Percentiles rank a stretch among this genome's conserved stretches.
These are phyloP conservation scores for Lepisosteus oculatus DNA, from an alignment of 2,113 vertebrate species.

Conservation along the genomic window DNA sequence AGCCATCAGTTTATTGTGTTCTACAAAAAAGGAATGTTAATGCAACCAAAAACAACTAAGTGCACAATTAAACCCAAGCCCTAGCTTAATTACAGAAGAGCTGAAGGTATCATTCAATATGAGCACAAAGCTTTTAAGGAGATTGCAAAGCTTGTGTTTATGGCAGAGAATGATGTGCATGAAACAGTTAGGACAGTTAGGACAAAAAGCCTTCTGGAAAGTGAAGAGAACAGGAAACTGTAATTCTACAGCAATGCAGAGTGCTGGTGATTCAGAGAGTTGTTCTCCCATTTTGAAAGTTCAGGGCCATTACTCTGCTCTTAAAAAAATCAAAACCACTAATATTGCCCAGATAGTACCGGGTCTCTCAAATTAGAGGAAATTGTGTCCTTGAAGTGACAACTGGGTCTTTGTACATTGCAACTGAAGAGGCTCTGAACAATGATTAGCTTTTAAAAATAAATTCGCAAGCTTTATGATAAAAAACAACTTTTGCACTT, in stretches of 20 bases:
- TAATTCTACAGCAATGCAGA: not conserved
- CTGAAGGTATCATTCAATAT: not conserved
- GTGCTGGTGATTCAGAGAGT: not conserved
- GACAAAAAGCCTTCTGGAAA: not conserved
- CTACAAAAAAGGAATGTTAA: no score
- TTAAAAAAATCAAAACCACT: not conserved
- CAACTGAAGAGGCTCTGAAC: not conserved
- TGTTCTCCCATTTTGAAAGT: not conserved
- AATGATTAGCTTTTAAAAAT: not conserved
- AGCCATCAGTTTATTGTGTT: no score
- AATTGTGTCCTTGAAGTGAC: no score
- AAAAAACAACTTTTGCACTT: no score
- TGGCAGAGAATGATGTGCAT: not conserved
- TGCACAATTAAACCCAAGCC: not conserved
- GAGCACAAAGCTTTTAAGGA: not conserved
- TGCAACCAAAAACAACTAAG: no score
- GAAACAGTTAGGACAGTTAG: not conserved
- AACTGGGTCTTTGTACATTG: not conserved
- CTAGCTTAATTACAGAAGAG: not conserved
- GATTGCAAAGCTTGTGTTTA: not conserved
- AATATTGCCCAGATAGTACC: not conserved
- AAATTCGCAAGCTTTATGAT: no score
- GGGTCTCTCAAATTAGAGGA: not conserved
- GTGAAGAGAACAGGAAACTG: not conserved
- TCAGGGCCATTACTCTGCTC: constrained; percentile 1